These are phyloP conservation scores for Fissipunctia ypsillon DNA, from an alignment of 2,888 invertebrate species.

Conservation along the genomic window DNA sequence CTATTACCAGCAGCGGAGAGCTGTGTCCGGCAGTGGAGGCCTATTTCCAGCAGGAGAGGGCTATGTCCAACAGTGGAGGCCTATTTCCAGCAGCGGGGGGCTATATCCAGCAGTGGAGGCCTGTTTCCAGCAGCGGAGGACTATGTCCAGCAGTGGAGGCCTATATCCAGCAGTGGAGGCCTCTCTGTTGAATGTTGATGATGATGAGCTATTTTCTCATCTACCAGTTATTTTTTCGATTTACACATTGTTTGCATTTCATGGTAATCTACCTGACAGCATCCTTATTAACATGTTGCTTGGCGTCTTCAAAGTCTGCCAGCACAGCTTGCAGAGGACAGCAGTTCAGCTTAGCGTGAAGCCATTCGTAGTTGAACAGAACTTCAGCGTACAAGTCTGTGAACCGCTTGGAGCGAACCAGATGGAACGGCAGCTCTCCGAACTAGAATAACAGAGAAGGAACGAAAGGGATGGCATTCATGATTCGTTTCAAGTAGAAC, in stretches of 20 bases:
- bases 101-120: too few relatives aligned
- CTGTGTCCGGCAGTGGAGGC: too few relatives aligned
- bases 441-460: conserved; percentile 91
- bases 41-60: too few relatives aligned
- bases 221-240: neutral
- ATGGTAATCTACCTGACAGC: conserved; percentile 83
- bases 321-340: conserved; percentile 98
- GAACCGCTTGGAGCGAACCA: conserved; percentile 97
- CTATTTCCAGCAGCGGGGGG: too few relatives aligned
- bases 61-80: too few relatives aligned
- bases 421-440: conserved; percentile 98
- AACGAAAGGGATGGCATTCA: neutral
- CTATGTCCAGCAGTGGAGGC: too few relatives aligned
- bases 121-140: too few relatives aligned
- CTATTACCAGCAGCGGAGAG: too few relatives aligned
- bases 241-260: neutral
- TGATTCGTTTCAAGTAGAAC: too few relatives aligned
- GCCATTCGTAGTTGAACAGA: conserved; percentile 99
- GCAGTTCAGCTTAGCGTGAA: conserved; percentile 98
- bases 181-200: too few relatives aligned
- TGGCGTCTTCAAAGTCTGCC: conserved; percentile 98
- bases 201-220: neutral
- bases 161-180: too few relatives aligned
- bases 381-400: conserved; percentile 97
- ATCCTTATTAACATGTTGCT: conserved; percentile 95